Percentiles rank a stretch among this genome's conserved stretches.
These are phyloP conservation scores for Bellardia pandia DNA, from an alignment of 2,888 invertebrate genomes.

Conservation along the genomic window DNA sequence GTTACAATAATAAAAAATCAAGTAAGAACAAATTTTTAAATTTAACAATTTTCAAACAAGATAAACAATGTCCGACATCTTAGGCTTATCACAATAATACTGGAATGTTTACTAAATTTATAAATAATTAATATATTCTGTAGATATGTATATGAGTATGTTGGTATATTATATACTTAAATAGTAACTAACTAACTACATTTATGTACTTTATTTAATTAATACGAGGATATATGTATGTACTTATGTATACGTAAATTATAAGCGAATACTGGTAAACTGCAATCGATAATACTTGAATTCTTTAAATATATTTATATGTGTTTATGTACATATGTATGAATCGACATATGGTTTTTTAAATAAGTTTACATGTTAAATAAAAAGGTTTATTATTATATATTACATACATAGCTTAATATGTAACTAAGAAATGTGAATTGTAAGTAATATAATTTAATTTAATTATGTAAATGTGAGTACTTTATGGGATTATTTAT, in stretches of 20 bases:
- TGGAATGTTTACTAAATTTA: constrained; percentile 72
- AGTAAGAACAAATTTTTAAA: constrained; percentile 45
- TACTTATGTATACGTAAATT: constrained; percentile 25
- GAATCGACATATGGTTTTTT: neutral
- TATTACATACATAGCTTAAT: no score
- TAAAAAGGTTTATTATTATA: no score
- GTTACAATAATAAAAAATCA: constrained; percentile 36
- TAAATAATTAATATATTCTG: constrained; percentile 39
- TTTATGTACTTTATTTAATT: neutral
- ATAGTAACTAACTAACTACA: neutral
- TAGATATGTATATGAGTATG: neutral
- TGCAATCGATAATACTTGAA: constrained; percentile 63
- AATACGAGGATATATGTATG: constrained; percentile 17
- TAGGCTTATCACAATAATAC: constrained; percentile 76
- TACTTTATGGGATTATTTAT: neutral
- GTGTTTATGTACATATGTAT: neutral
- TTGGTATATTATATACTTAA: constrained; percentile 34
- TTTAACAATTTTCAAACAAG: constrained; percentile 65
- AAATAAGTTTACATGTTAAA: neutral
- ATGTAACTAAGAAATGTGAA: no score
- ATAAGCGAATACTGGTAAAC: constrained; percentile 65
- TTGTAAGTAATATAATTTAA: no score
- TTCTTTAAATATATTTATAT: constrained; percentile 8
- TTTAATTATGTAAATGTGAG: neutral
- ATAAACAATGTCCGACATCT: constrained; percentile 73